These are phyloP conservation scores for Saturnia japonica DNA, from an alignment of 2,888 invertebrate species.

Conservation along the genomic window DNA sequence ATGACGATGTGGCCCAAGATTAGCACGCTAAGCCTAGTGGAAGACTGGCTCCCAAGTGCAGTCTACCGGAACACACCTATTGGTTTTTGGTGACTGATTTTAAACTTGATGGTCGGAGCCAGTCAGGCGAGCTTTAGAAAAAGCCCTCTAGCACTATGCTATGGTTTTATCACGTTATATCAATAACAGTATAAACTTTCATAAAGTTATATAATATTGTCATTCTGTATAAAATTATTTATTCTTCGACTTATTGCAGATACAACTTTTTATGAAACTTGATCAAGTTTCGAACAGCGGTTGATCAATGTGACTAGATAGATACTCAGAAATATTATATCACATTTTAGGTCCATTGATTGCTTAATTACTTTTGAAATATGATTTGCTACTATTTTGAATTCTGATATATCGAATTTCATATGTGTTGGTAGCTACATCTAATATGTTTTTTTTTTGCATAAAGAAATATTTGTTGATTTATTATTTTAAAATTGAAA, in stretches of 20 bases:
- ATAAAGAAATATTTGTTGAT: not conserved
- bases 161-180: too few relatives aligned
- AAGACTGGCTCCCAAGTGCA: too few relatives aligned
- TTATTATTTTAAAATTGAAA: too few relatives aligned
- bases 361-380: not conserved
- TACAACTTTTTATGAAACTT: conserved; percentile 8
- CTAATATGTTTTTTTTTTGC: too few relatives aligned
- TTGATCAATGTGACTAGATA: not conserved
- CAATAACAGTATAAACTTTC: not conserved
- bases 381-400: not conserved
- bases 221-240: conserved; percentile 2
- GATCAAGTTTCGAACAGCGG: conserved; percentile 6
- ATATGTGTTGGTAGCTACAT: not conserved
- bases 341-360: not conserved
- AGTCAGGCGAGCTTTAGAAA: too few relatives aligned
- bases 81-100: too few relatives aligned
- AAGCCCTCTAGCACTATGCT: too few relatives aligned
- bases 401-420: not conserved
- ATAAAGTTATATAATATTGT: not conserved
- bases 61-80: too few relatives aligned
- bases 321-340: not conserved
- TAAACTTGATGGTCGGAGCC: too few relatives aligned
- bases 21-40: too few relatives aligned
- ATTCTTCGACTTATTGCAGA: conserved; percentile 7
- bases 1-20: too few relatives aligned